phyloP scores from a whole-genome alignment of 2,797 vertebrate genomes.

The Melanotaenia pygmaea region DNA sequence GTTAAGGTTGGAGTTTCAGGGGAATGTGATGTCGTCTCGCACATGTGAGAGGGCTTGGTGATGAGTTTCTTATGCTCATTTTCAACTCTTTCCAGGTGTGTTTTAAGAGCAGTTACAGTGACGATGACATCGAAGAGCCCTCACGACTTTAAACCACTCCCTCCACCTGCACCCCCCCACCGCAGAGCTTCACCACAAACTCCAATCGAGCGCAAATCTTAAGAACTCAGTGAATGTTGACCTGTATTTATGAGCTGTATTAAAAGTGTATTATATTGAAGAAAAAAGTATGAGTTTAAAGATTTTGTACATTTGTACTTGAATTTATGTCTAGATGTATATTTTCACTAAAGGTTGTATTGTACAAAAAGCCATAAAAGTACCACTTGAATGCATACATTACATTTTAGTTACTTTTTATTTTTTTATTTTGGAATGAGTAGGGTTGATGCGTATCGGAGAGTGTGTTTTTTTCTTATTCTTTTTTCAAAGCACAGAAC shows the following conservation, averaged over 20 bases:
- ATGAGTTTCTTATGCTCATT: slow-evolving; percentile 20
- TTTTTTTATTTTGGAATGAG: slow-evolving; percentile 72
- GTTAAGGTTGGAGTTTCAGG: background rate
- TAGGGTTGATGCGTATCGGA: slow-evolving; percentile 81
- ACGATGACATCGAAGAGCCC: slow-evolving; percentile 85
- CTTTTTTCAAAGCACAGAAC: slow-evolving; percentile 83
- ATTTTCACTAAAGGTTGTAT: slow-evolving; percentile 92
- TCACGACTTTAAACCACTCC: slow-evolving; percentile 86
- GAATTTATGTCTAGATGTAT: slow-evolving; percentile 90
- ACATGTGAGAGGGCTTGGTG: background rate
- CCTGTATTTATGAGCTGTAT: slow-evolving; percentile 89
- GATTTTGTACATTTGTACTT: slow-evolving; percentile 97
- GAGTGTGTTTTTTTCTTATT: slow-evolving; percentile 45
- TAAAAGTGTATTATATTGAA: slow-evolving; percentile 91
- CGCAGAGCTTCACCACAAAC: slow-evolving; percentile 78
- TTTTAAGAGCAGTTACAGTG: slow-evolving; percentile 86
- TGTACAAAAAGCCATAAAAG: slow-evolving; percentile 90
- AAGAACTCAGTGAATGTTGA: slow-evolving; percentile 85
- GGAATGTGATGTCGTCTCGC: background rate
- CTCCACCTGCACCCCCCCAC: slow-evolving; percentile 63
- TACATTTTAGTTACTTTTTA: slow-evolving; percentile 77
- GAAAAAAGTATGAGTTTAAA: slow-evolving; percentile 90
- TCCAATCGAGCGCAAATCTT: slow-evolving; percentile 80
- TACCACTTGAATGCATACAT: slow-evolving; percentile 89
- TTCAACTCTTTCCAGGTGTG: slow-evolving; percentile 85